phyloP scores from a whole-genome alignment of 2,113 vertebrate genomes.

The Corythaeola cristata region DNA sequence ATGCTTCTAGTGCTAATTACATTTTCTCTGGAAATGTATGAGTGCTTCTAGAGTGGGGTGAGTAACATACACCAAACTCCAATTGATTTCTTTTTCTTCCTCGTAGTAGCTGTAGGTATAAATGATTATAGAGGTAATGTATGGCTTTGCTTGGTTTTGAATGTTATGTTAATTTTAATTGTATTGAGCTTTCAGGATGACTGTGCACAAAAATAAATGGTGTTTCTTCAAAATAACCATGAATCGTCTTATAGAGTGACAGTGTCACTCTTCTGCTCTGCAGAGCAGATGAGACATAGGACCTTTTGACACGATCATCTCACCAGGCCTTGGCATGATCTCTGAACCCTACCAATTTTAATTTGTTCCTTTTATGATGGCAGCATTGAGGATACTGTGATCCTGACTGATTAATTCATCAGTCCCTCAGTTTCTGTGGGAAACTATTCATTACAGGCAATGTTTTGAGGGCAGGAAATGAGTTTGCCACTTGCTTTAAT shows the following conservation, averaged over 20 bases:
- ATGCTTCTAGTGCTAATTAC: slow-evolving; percentile 9
- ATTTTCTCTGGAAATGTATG: slow-evolving; percentile 19
- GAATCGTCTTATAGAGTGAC: background rate
- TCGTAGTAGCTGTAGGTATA: slow-evolving; percentile 24
- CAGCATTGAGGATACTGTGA: background rate
- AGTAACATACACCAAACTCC: background rate
- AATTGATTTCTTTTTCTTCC: slow-evolving; percentile 16
- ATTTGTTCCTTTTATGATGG: slow-evolving; percentile 22
- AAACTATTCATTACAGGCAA: background rate
- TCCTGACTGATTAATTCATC: slow-evolving; percentile 12
- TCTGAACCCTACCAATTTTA: slow-evolving; percentile 28
- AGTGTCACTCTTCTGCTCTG: background rate
- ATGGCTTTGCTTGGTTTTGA: slow-evolving; percentile 4
- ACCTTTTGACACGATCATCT: background rate
- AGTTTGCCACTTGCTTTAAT: background rate
- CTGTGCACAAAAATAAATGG: slow-evolving; percentile 33
- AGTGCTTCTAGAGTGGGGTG: slow-evolving; percentile 3
- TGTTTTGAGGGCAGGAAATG: slow-evolving; percentile 36
- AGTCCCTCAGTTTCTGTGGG: background rate
- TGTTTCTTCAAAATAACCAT: background rate
- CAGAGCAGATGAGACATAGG: background rate
- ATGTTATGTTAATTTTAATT: slow-evolving; percentile 18
- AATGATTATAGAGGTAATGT: slow-evolving; percentile 7
- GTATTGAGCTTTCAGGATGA: background rate
- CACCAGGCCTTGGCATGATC: background rate